These are phyloP conservation scores for Gambusia yucatana DNA, from an alignment of 2,797 vertebrate genomes.

Conservation along the genomic window DNA sequence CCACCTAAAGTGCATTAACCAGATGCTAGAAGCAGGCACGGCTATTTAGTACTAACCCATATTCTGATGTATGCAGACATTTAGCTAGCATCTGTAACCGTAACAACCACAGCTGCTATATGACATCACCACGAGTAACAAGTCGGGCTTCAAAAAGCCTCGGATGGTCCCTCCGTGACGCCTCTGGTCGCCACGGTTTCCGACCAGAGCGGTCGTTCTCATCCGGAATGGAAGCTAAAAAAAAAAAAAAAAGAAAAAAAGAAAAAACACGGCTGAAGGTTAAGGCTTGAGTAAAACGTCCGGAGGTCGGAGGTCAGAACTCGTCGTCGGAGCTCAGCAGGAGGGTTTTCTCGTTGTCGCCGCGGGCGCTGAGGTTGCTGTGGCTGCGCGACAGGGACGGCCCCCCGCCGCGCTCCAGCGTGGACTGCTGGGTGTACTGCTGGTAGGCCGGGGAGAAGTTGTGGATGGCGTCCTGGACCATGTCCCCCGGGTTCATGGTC, in stretches of 20 bases:
- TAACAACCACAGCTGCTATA: slow-evolving; percentile 7
- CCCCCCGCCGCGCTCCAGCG: slow-evolving; percentile 85
- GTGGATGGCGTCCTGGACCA: slow-evolving; percentile 98
- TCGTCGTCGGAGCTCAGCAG: slow-evolving; percentile 97
- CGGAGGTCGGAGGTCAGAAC: slow-evolving; percentile 80
- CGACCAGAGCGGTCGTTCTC: slow-evolving; percentile 20
- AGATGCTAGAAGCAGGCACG: slow-evolving; percentile 30
- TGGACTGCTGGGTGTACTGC: slow-evolving; percentile 99
- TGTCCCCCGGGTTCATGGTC: slow-evolving; percentile 98
- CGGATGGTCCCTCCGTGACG: not conserved
- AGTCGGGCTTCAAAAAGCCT: not conserved
- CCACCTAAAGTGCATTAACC: slow-evolving; percentile 49
- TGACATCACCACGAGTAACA: slow-evolving; percentile 31
- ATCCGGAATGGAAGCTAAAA: slow-evolving; percentile 33
- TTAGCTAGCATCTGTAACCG: slow-evolving; percentile 28
- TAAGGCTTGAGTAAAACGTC: slow-evolving; percentile 30
- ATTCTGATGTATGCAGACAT: slow-evolving; percentile 26
- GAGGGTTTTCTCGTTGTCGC: slow-evolving; percentile 95
- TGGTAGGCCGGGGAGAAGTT: slow-evolving; percentile 99
- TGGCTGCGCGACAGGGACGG: slow-evolving; percentile 89
- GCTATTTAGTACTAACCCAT: slow-evolving; percentile 34
- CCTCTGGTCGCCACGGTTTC: not conserved
- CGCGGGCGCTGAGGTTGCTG: slow-evolving; percentile 85
- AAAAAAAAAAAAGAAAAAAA: too few species aligned
- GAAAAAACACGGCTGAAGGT: slow-evolving; percentile 7